Evolutionary conservation across 2,888 invertebrate species (phyloP).

Genomic region (Neoitamus cyanurus): DNA sequence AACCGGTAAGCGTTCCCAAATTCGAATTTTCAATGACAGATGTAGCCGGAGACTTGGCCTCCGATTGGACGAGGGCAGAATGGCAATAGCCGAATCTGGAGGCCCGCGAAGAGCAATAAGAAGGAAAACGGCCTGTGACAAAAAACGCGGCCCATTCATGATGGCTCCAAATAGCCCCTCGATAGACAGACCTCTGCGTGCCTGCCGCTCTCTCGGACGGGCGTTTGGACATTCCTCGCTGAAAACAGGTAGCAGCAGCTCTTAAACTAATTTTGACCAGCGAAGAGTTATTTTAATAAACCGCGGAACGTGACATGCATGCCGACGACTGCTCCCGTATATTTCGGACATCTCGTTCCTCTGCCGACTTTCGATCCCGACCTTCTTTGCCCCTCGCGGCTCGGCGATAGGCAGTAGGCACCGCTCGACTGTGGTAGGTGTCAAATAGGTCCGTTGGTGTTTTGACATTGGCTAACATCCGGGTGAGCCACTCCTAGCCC

Average conservation of each 20-base stretch:
- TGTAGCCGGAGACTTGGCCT: conserved; percentile 26
- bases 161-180: conserved; percentile 38
- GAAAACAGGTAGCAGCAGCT: conserved; percentile 46
- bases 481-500: conserved; percentile 13
- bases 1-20: not conserved
- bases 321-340: not conserved
- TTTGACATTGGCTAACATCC: not conserved
- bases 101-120: not conserved
- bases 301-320: conserved; percentile 65
- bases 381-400: conserved; percentile 9
- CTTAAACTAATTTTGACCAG: conserved; percentile 51
- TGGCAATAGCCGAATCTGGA: conserved; percentile 22
- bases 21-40: conserved; percentile 22
- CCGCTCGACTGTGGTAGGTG: not conserved
- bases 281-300: conserved; percentile 67
- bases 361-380: conserved; percentile 14
- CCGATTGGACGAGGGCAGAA: conserved; percentile 37
- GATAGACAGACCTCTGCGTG: conserved; percentile 8
- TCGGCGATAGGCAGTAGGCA: not conserved
- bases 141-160: conserved; percentile 37
- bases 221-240: conserved; percentile 34
- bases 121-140: not conserved
- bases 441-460: not conserved
- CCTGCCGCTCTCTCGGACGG: not conserved
- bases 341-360: not conserved